A percentile compares a stretch with the other conserved stretches of the same genome.
phyloP scores from a whole-genome alignment of 64 coral and sea anemone genomes.

The Trachythela sp. region DNA sequence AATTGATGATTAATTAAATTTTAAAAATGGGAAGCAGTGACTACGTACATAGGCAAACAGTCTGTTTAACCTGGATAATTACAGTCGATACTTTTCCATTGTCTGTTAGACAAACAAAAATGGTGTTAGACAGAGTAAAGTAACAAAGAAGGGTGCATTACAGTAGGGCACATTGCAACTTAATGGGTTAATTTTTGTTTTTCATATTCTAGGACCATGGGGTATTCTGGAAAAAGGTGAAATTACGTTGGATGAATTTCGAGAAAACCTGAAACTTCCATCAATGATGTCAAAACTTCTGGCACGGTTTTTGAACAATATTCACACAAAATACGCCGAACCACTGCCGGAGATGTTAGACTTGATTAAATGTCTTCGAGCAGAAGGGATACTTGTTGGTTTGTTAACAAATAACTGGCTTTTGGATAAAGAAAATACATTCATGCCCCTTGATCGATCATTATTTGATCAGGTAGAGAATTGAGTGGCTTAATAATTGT shows the following conservation, averaged over 20 bases:
- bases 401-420: conserved; percentile 97
- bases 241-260: background rate
- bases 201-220: background rate
- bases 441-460: conserved; percentile 62
- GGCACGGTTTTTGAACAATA: conserved; percentile 28
- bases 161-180: no score
- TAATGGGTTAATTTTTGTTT: no score
- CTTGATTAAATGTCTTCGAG: conserved; percentile 62
- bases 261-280: conserved; percentile 39
- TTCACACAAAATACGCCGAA: conserved; percentile 44
- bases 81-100: no score
- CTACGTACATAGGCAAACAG: no score
- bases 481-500: no score
- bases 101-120: no score
- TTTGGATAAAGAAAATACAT: conserved; percentile 59
- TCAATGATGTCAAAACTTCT: conserved; percentile 1
- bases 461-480: conserved; percentile 94
- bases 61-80: no score
- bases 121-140: no score
- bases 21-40: no score
- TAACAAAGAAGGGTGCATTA: no score
- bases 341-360: conserved; percentile 75
- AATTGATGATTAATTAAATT: no score
- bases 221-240: background rate
- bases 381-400: conserved; percentile 73